Evolutionary conservation across 2,888 invertebrate species (phyloP).

Genomic region (Hedychridium roseum): DNA sequence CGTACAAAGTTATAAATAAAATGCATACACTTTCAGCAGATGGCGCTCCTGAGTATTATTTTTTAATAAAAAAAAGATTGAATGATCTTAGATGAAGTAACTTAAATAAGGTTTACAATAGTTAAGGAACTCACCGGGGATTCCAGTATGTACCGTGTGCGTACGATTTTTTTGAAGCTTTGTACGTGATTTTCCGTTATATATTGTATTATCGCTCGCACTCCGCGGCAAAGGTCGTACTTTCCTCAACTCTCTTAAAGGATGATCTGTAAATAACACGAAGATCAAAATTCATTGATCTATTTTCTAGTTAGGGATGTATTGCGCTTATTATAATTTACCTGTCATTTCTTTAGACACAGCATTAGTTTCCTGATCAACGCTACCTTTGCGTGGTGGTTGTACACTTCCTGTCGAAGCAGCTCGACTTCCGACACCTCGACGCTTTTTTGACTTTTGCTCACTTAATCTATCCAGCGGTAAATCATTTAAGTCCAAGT

Average conservation of each 20-base stretch:
- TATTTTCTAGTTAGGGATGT: too few relatives aligned
- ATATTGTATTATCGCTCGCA: conserved; percentile 62
- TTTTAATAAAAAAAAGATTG: background rate
- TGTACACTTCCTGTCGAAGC: conserved; percentile 60
- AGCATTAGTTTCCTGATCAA: conserved; percentile 52
- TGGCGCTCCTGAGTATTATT: conserved; percentile 24
- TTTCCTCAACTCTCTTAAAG: conserved; percentile 54
- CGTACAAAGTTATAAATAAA: conserved; percentile 47
- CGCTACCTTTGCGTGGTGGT: conserved; percentile 55
- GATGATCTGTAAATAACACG: conserved; percentile 45
- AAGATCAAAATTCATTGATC: background rate
- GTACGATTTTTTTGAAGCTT: conserved; percentile 51
- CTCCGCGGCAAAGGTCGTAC: conserved; percentile 59
- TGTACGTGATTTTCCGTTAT: conserved; percentile 52
- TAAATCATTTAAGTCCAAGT: conserved; percentile 88
- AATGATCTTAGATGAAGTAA: too few relatives aligned
- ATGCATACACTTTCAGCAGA: conserved; percentile 33
- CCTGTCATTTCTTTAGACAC: conserved; percentile 57
- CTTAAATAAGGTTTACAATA: background rate
- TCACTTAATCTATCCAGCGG: conserved; percentile 82
- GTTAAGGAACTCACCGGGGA: conserved; percentile 50
- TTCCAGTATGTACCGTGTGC: conserved; percentile 48
- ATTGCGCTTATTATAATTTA: too few relatives aligned
- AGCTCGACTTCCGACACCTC: conserved; percentile 63
- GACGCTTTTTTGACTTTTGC: conserved; percentile 76